phyloP scores from a whole-genome alignment of 2,888 invertebrate genomes.

The Hypsopygia costalis region DNA sequence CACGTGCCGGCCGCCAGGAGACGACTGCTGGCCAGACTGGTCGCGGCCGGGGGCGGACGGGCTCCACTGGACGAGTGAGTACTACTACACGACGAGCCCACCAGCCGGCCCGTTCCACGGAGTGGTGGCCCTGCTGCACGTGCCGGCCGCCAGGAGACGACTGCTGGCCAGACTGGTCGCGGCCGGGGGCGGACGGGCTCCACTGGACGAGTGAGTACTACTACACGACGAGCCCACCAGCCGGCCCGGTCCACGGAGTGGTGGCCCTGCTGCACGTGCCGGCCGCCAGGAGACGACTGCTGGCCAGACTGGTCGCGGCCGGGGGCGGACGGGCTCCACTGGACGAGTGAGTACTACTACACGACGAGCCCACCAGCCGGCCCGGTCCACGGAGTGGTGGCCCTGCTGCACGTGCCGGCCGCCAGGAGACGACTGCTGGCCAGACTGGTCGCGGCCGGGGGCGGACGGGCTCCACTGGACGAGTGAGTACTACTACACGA shows the following conservation, averaged over 20 bases:
- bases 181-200: conserved; percentile 88
- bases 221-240: too few relatives aligned
- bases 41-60: conserved; percentile 88
- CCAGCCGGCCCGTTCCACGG: conserved; percentile 70
- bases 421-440: conserved; percentile 82
- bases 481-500: conserved; percentile 78
- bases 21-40: conserved; percentile 83
- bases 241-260: conserved; percentile 71
- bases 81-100: too few relatives aligned
- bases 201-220: conserved; percentile 79
- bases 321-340: conserved; percentile 87
- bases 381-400: conserved; percentile 75
- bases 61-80: conserved; percentile 82
- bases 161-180: conserved; percentile 85
- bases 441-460: conserved; percentile 89
- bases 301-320: conserved; percentile 86
- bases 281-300: conserved; percentile 79
- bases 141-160: conserved; percentile 79
- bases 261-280: conserved; percentile 81
- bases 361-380: too few relatives aligned
- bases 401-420: conserved; percentile 80
- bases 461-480: conserved; percentile 83
- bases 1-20: conserved; percentile 81
- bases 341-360: conserved; percentile 75
- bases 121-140: conserved; percentile 78